A percentile compares a stretch with the other conserved stretches of the same genome.
Evolutionary conservation across 1,140 invertebrate genomes (phyloP).

Genomic region (Melanaphis sacchari): DNA sequence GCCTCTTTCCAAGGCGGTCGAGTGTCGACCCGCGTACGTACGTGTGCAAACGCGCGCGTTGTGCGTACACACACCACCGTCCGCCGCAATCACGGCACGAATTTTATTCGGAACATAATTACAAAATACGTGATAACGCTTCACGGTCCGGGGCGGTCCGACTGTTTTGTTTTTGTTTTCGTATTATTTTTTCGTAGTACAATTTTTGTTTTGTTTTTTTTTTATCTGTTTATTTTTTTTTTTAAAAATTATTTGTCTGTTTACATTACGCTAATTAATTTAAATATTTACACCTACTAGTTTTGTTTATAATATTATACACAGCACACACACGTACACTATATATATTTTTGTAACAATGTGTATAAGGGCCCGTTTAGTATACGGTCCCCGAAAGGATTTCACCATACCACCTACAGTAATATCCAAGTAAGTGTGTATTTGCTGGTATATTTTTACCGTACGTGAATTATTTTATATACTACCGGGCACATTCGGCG

Average conservation of each 20-base stretch:
- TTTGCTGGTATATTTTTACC: background rate
- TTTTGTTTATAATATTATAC: background rate
- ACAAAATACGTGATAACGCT: constrained; percentile 51
- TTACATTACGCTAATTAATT: background rate
- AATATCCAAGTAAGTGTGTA: background rate
- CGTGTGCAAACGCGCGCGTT: background rate
- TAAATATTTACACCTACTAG: background rate
- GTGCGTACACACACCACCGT: background rate
- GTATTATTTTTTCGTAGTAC: no score
- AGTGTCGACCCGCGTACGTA: background rate
- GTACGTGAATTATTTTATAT: background rate
- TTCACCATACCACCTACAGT: background rate
- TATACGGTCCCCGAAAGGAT: background rate
- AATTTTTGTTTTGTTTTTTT: background rate
- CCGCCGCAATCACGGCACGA: constrained; percentile 11
- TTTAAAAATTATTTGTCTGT: background rate
- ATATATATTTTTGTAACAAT: background rate
- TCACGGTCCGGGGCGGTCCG: background rate
- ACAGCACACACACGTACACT: background rate
- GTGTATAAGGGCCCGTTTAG: background rate
- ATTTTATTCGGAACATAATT: background rate
- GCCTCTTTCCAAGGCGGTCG: background rate
- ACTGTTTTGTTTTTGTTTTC: constrained; percentile 50
- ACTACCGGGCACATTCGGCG: background rate
- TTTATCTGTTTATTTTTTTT: background rate